Conservation (phyloP, 2,888 invertebrate genomes). For the Hyposoter dolosus region DNA sequence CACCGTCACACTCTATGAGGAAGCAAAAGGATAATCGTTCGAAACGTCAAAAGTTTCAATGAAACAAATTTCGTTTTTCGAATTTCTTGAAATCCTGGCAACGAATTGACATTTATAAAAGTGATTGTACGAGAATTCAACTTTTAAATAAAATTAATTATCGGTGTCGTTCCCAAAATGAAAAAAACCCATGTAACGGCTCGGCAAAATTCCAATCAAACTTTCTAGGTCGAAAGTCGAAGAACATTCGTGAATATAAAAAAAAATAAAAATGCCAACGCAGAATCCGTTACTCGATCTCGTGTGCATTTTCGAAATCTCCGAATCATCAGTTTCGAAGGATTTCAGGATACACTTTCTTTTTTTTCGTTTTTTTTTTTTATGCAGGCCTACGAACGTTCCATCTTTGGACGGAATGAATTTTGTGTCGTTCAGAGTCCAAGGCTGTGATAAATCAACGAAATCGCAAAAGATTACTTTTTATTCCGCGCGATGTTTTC, state of each 20-base stretch:
- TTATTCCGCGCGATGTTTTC: not conserved
- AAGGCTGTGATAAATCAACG: not conserved
- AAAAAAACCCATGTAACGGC: not conserved
- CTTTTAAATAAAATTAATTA: not conserved
- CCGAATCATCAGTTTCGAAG: not conserved
- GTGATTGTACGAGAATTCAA: not conserved
- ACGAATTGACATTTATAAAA: not conserved
- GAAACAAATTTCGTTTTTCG: no score
- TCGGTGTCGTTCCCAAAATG: not conserved
- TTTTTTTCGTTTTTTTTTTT: not conserved
- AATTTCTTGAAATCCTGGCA: no score
- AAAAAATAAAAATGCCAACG: not conserved
- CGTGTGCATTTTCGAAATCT: not conserved
- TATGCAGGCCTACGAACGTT: not conserved
- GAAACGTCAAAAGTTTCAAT: no score
- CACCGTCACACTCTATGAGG: no score
- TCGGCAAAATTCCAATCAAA: not conserved
- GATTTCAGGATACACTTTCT: not conserved
- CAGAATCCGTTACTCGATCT: conserved; percentile 5
- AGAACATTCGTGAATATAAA: not conserved
- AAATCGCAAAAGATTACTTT: not conserved
- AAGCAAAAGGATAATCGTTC: not conserved
- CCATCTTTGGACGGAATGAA: not conserved
- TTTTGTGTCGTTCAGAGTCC: conserved; percentile 1
- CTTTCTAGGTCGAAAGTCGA: conserved; percentile 19